Base-by-base conservation (phyloP, 2,888 invertebrate genomes). In the Crocallis elinguaria region DNA sequence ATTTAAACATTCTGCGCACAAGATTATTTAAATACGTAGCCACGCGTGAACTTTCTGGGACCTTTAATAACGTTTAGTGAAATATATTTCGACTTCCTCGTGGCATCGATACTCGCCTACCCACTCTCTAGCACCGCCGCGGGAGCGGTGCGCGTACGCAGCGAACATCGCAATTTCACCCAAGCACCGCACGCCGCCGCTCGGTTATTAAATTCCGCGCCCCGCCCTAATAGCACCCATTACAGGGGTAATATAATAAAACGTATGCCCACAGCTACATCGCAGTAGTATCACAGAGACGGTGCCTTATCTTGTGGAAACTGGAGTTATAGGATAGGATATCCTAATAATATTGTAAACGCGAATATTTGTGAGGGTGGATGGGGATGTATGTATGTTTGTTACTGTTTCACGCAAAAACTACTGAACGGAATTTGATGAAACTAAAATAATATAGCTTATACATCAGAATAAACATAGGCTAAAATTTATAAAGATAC, bases 161-260 rank as follows among this genome's bases (percentile, higher is more conserved):
- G 65, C 73, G 70, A 70, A 71, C 77, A 75, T 78, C 79, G 82
- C 87, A 83, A 85, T 86, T 81, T 82, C 59, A 67, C 66, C 64
- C 64, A 65, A 66, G 66, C 61, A 66, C 71, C 56, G 70, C 56
- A 69, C 30, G 8, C 33, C 33, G 84, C 82, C 86, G 89, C 83
- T 81, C 82, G 81, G 80, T 88, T 88, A 90, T 90, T 90, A 89
- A 88, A 87, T 85, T 85, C 85, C 79, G 80, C 79, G 84, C 74
- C 82, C 88, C 90, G 83, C 90, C 90, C 82, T 90, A 89, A 90
- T 90, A 79, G 82, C 82, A 65, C 73, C 83, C 79, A 89, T 89
- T 89, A 90, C 80, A 73, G 82, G n/a, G n/a, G 83, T 82, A 82
- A 85, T 88, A 86, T 87, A 87, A 87, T 88, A 86, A 87, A 87